Percentiles rank a stretch among this genome's conserved stretches.
Evolutionary conservation across 2,888 invertebrate genomes (phyloP).

Genomic region (Malthinus seriepunctatus): DNA sequence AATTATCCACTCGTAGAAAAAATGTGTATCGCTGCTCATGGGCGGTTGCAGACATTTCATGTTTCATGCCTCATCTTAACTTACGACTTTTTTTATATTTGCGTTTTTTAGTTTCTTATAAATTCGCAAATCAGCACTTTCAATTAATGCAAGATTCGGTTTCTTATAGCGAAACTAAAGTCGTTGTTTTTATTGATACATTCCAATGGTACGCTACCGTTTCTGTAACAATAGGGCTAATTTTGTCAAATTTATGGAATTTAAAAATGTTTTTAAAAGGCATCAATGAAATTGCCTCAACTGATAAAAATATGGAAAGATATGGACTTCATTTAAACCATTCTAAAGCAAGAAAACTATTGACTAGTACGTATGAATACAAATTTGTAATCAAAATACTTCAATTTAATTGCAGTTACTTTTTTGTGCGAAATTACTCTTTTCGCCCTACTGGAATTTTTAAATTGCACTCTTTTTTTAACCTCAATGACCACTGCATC

Average conservation of each 20-base stretch:
- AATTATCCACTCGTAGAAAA: too few relatives aligned
- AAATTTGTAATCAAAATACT: background rate
- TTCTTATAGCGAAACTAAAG: constrained; percentile 14
- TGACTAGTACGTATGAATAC: constrained; percentile 9
- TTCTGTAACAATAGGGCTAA: constrained; percentile 15
- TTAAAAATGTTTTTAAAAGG: constrained; percentile 21
- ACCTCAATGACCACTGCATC: constrained; percentile 22
- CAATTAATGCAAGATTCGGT: background rate
- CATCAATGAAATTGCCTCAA: constrained; percentile 13
- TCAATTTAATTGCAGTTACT: constrained; percentile 12
- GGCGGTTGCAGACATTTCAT: too few relatives aligned
- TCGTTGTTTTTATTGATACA: constrained; percentile 26
- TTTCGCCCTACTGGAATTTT: constrained; percentile 24
- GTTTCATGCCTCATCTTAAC: too few relatives aligned
- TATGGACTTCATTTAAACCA: constrained; percentile 17
- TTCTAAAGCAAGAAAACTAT: constrained; percentile 15
- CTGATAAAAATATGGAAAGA: constrained; percentile 11
- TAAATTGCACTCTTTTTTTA: constrained; percentile 32
- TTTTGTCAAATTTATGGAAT: constrained; percentile 18
- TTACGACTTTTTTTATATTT: too few relatives aligned
- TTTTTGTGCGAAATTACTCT: constrained; percentile 9
- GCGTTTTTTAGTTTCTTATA: constrained; percentile 21
- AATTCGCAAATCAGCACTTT: constrained; percentile 15
- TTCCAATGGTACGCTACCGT: constrained; percentile 29
- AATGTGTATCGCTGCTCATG: too few relatives aligned